Conservation (phyloP, 2,888 invertebrate genomes). For the Eupeodes latifasciatus region DNA sequence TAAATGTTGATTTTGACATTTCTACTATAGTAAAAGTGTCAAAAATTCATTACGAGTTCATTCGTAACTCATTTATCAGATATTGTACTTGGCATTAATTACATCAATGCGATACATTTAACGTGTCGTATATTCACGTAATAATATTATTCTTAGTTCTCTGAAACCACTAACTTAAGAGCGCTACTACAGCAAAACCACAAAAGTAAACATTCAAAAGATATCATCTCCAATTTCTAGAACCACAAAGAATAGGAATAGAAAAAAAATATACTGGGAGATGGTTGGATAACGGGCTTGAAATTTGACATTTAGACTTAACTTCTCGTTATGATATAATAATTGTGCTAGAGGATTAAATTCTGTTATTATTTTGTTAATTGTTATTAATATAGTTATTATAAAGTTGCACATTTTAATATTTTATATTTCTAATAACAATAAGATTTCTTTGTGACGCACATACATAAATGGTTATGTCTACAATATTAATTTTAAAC, state of each 20-base stretch:
- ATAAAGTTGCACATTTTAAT: neutral
- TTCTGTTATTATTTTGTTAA: neutral
- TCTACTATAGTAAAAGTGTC: too few relatives aligned
- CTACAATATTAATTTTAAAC: too few relatives aligned
- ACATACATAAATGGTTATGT: neutral
- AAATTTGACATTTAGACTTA: neutral
- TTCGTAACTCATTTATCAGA: too few relatives aligned
- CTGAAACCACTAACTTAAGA: neutral
- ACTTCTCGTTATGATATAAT: neutral
- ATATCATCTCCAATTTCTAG: constrained; percentile 8
- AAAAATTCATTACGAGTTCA: too few relatives aligned
- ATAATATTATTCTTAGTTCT: neutral
- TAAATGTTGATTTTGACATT: too few relatives aligned
- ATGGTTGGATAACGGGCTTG: neutral
- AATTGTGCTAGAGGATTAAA: neutral
- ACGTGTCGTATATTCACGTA: too few relatives aligned
- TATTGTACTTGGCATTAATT: too few relatives aligned
- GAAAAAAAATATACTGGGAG: neutral
- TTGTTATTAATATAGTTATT: too few relatives aligned
- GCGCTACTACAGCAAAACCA: neutral
- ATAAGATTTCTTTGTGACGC: too few relatives aligned
- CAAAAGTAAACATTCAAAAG: neutral
- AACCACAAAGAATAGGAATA: neutral
- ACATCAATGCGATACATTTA: too few relatives aligned
- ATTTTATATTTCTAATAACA: neutral